phyloP scores from a whole-genome alignment of 2,888 invertebrate species.

The Luperina testacea region DNA sequence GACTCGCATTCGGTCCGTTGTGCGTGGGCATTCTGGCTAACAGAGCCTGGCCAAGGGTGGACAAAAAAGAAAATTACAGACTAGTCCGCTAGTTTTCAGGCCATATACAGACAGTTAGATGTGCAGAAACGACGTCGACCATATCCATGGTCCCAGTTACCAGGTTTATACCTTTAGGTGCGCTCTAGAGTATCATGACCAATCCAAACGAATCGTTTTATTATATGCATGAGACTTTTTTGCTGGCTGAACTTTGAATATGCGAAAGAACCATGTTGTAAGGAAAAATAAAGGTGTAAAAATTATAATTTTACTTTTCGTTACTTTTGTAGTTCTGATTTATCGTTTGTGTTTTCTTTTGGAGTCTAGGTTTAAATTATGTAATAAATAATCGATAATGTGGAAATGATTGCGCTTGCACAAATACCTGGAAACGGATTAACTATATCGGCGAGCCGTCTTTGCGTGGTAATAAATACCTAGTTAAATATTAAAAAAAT shows the following conservation, averaged over 20 bases:
- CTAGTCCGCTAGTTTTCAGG: constrained; percentile 51
- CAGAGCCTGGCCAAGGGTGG: too few relatives aligned
- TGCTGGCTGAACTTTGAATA: constrained; percentile 57
- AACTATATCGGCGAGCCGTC: background rate
- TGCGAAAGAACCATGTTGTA: constrained; percentile 38
- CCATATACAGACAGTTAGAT: constrained; percentile 70
- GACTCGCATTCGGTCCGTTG: too few relatives aligned
- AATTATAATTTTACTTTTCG: constrained; percentile 15
- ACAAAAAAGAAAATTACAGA: background rate
- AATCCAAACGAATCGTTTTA: constrained; percentile 77
- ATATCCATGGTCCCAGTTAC: constrained; percentile 73
- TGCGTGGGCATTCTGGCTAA: too few relatives aligned
- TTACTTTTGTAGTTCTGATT: constrained; percentile 11
- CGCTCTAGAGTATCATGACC: constrained; percentile 74
- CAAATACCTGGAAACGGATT: background rate
- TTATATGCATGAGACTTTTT: constrained; percentile 70
- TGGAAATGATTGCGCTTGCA: background rate
- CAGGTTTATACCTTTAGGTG: constrained; percentile 79
- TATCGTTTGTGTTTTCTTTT: background rate
- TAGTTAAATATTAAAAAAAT: background rate
- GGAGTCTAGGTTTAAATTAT: background rate
- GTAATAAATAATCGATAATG: background rate
- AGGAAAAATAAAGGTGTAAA: constrained; percentile 42
- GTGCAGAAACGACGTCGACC: constrained; percentile 70
- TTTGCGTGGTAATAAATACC: background rate